phyloP scores from a whole-genome alignment of 2,797 vertebrate species.

The Sebastes cheni region DNA sequence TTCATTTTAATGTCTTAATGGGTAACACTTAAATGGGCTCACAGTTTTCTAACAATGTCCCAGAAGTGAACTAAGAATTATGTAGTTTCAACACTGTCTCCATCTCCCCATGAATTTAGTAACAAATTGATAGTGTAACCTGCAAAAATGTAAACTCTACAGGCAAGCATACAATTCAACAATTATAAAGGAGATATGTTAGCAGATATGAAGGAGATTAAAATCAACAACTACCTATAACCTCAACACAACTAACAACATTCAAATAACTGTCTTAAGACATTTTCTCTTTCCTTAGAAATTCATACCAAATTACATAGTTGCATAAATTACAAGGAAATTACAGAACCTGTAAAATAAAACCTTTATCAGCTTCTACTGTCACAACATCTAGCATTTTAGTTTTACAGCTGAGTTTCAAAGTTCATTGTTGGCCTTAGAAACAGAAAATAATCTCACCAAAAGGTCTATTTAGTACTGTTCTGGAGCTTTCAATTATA shows the following conservation, averaged over 20 bases:
- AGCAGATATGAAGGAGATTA: not conserved
- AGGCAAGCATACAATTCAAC: not conserved
- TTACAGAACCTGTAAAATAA: too few species aligned
- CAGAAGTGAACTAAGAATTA: not conserved
- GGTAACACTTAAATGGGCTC: not conserved
- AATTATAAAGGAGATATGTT: too few species aligned
- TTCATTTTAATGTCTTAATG: not conserved
- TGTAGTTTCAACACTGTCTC: too few species aligned
- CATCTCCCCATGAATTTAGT: too few species aligned
- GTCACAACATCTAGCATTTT: not conserved
- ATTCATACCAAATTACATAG: too few species aligned
- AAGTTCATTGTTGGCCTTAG: not conserved
- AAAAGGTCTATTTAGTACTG: too few species aligned
- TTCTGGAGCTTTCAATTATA: not conserved
- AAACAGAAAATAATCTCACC: too few species aligned
- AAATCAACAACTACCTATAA: not conserved
- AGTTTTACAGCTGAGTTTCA: not conserved
- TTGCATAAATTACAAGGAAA: too few species aligned
- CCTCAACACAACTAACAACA: not conserved
- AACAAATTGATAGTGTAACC: too few species aligned
- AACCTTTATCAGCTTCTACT: not conserved
- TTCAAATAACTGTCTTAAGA: not conserved
- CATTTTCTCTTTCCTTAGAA: not conserved
- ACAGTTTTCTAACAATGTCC: not conserved
- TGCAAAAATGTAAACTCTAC: too few species aligned